phyloP scores from a whole-genome alignment of 2,797 vertebrate genomes.

The Eremophila alpestris region DNA sequence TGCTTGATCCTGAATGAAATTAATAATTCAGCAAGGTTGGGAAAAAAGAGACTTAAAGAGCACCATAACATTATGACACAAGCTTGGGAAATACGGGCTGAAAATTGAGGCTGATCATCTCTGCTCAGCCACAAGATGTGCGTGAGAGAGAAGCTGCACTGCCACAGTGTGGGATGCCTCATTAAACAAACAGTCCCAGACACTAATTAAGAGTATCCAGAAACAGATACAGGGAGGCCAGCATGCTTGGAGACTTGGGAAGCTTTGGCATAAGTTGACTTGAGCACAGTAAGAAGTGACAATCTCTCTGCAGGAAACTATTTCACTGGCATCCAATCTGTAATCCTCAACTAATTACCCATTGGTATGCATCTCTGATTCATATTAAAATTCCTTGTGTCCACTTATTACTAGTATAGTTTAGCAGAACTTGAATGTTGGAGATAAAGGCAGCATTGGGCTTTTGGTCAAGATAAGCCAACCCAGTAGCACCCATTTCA shows the following conservation, averaged over 20 bases:
- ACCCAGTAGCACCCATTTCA: neutral
- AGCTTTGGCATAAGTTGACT: neutral
- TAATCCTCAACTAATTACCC: neutral
- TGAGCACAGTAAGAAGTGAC: neutral
- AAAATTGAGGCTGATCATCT: slow-evolving; percentile 25
- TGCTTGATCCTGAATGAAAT: slow-evolving; percentile 26
- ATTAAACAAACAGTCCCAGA: slow-evolving; percentile 26
- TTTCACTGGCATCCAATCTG: neutral
- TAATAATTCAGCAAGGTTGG: neutral
- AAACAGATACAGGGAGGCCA: neutral
- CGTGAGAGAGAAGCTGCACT: neutral
- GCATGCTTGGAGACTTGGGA: neutral
- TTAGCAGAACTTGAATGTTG: neutral
- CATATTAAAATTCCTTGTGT: neutral
- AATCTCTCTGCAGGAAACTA: neutral
- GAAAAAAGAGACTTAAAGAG: neutral
- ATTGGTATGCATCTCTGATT: neutral
- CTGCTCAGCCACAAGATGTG: neutral
- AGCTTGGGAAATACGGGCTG: neutral
- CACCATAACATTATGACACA: neutral
- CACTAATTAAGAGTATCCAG: neutral
- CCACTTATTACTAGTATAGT: neutral
- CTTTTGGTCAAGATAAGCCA: neutral
- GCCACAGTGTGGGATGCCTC: neutral
- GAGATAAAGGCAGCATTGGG: neutral